Evolutionary conservation across 2,113 vertebrate species (phyloP).

Genomic region (Paedocypris sp.): DNA sequence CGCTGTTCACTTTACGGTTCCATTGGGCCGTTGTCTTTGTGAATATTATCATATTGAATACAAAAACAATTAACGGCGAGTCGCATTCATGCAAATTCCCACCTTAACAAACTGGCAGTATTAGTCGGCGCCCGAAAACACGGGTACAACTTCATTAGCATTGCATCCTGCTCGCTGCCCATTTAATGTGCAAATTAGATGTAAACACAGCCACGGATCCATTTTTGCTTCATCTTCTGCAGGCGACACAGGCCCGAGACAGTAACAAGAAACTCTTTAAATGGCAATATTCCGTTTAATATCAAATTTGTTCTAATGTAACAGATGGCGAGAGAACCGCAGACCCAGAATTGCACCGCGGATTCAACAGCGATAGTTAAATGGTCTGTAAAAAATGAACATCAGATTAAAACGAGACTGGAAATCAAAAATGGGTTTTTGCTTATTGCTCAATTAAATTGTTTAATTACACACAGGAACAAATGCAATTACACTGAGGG

Average conservation of each 20-base stretch:
- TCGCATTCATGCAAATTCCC: conserved; percentile 11
- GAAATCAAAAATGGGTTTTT: neutral
- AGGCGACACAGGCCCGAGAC: neutral
- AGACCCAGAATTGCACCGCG: neutral
- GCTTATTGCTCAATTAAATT: neutral
- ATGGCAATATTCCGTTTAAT: conserved; percentile 13
- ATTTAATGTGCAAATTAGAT: conserved; percentile 34
- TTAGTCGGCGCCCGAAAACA: neutral
- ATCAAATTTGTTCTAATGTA: neutral
- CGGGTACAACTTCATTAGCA: conserved; percentile 22
- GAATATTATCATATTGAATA: neutral
- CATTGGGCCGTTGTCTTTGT: neutral
- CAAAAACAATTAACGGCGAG: conserved; percentile 6
- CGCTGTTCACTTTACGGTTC: neutral
- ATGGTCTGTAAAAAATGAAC: neutral
- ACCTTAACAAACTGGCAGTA: conserved; percentile 5
- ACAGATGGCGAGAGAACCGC: conserved; percentile 19
- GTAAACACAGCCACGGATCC: conserved; percentile 22
- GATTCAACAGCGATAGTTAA: neutral
- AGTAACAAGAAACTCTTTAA: conserved; percentile 12
- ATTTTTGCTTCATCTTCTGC: conserved; percentile 1
- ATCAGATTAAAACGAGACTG: neutral
- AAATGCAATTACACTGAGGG: too few species aligned
- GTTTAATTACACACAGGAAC: neutral
- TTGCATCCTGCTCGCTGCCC: conserved; percentile 4